A percentile compares a stretch with the other conserved stretches of the same genome.
phyloP scores from a whole-genome alignment of 2,797 vertebrate species.

The Morus bassanus region DNA sequence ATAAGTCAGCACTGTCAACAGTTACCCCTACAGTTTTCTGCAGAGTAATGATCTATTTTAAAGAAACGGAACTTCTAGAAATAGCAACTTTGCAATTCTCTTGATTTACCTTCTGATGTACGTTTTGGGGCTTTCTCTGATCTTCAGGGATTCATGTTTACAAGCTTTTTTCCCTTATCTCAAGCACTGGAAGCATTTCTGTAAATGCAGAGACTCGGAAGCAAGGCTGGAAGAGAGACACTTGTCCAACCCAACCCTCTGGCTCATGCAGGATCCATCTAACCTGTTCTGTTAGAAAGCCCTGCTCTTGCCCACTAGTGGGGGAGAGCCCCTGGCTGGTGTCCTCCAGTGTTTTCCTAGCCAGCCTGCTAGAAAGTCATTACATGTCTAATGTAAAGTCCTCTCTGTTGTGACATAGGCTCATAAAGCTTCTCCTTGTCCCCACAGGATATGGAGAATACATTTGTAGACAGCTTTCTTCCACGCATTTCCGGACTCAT shows the following conservation, averaged over 20 bases:
- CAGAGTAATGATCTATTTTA: slow-evolving; percentile 48
- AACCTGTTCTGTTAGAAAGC: not conserved
- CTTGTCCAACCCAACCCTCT: not conserved
- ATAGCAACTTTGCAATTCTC: not conserved
- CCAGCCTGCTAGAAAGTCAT: not conserved
- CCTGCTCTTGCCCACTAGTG: not conserved
- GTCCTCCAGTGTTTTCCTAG: not conserved
- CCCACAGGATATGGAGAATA: not conserved
- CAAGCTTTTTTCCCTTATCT: not conserved
- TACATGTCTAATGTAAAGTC: not conserved
- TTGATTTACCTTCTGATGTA: not conserved
- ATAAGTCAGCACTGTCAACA: slow-evolving; percentile 48
- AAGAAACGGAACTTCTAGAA: slow-evolving; percentile 29
- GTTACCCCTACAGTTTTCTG: slow-evolving; percentile 29
- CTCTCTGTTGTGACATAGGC: not conserved
- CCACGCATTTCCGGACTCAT: not conserved
- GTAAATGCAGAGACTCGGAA: not conserved
- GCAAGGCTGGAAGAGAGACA: not conserved
- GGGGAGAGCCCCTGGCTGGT: not conserved
- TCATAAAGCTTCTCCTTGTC: not conserved
- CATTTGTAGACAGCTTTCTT: not conserved
- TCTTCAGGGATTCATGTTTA: not conserved
- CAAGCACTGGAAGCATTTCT: not conserved
- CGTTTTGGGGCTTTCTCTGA: not conserved
- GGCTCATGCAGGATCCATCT: not conserved